These are phyloP conservation scores for Onychostoma macrolepis DNA, from an alignment of 2,113 vertebrate species.

Conservation along the genomic window DNA sequence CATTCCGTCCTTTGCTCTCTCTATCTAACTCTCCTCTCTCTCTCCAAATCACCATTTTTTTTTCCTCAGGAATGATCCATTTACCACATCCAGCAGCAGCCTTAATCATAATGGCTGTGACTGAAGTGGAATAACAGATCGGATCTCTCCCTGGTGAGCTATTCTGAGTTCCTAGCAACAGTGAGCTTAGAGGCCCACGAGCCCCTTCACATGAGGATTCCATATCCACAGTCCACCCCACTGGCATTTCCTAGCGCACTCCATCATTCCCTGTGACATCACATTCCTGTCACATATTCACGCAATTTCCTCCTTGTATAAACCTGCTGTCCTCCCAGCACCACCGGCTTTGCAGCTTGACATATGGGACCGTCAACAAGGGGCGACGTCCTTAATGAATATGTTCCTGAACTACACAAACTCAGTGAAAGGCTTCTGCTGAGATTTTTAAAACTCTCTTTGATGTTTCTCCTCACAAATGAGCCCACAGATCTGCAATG, in stretches of 20 bases:
- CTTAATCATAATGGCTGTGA: slow-evolving; percentile 42
- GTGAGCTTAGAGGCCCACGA: slow-evolving; percentile 40
- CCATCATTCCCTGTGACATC: slow-evolving; percentile 65
- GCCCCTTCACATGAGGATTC: slow-evolving; percentile 45
- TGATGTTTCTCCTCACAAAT: background rate
- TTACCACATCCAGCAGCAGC: slow-evolving; percentile 34
- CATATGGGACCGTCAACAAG: background rate
- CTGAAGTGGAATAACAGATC: slow-evolving; percentile 66
- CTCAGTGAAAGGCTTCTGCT: slow-evolving; percentile 24
- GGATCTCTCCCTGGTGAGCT: slow-evolving; percentile 63
- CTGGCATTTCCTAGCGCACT: slow-evolving; percentile 59
- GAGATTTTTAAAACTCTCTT: slow-evolving; percentile 21
- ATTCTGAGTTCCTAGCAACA: slow-evolving; percentile 58
- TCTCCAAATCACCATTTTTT: slow-evolving; percentile 16
- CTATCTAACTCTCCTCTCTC: slow-evolving; percentile 16
- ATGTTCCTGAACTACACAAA: slow-evolving; percentile 37
- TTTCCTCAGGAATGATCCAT: slow-evolving; percentile 48
- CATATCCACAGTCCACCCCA: slow-evolving; percentile 41
- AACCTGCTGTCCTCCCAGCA: slow-evolving; percentile 41
- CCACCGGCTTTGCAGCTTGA: slow-evolving; percentile 10
- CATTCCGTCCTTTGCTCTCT: slow-evolving; percentile 35
- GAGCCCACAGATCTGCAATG: background rate
- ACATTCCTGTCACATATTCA: slow-evolving; percentile 52
- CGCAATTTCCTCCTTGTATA: slow-evolving; percentile 55
- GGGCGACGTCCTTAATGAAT: slow-evolving; percentile 26